These are phyloP conservation scores for Whitmania pigra DNA, from an alignment of 1,140 invertebrate genomes.

Conservation along the genomic window DNA sequence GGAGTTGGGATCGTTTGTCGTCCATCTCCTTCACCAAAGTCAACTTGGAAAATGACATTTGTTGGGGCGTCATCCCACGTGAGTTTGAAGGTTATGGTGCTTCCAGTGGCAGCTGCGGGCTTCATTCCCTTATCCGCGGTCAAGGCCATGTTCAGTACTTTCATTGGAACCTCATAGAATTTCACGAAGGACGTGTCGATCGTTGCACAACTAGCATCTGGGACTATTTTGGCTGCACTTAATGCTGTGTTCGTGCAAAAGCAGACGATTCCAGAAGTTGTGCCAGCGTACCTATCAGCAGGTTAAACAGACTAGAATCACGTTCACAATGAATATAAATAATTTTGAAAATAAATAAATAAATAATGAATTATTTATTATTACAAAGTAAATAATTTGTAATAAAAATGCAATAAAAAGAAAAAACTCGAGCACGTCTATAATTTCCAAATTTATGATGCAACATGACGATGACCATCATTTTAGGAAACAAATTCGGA, in stretches of 20 bases:
- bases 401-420: too few relatives aligned
- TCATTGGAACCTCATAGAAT: slow-evolving; percentile 7
- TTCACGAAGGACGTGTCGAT: slow-evolving; percentile 2
- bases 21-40: slow-evolving; percentile 10
- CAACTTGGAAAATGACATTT: background rate
- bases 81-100: background rate
- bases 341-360: too few relatives aligned
- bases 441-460: too few relatives aligned
- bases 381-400: too few relatives aligned
- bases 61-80: slow-evolving; percentile 14
- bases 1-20: background rate
- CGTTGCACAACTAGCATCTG: background rate
- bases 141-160: slow-evolving; percentile 1
- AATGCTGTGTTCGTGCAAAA: slow-evolving; percentile 13
- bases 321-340: too few relatives aligned
- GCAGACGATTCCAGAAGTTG: slow-evolving; percentile 13
- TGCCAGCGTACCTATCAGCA: background rate
- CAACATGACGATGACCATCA: too few relatives aligned
- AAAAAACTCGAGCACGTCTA: too few relatives aligned
- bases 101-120: background rate
- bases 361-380: too few relatives aligned
- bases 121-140: background rate
- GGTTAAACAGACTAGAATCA: too few relatives aligned
- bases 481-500: too few relatives aligned
- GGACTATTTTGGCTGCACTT: background rate